phyloP scores from a whole-genome alignment of 2,797 vertebrate genomes.

The Bufotes viridis region DNA sequence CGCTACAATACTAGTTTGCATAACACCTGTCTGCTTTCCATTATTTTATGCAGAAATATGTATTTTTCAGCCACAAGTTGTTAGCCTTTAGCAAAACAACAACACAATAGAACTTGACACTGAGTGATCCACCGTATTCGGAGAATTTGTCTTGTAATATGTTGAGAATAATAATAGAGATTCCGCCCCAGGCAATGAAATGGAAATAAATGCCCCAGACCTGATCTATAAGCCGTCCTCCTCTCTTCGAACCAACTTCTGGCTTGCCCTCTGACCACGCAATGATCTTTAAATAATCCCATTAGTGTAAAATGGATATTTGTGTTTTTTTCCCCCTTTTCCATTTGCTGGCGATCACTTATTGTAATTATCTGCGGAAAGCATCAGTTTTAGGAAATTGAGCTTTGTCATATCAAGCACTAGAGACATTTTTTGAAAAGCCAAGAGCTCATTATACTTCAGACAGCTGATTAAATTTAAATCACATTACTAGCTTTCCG shows the following conservation, averaged over 20 bases:
- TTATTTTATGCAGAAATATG: not conserved
- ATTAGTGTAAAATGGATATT: constrained; percentile 60
- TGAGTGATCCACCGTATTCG: constrained; percentile 1
- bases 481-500: constrained; percentile 61
- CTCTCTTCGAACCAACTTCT: constrained; percentile 34
- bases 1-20: not conserved
- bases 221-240: constrained; percentile 18
- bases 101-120: constrained; percentile 23
- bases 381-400: constrained; percentile 62
- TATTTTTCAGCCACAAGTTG: not conserved
- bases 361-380: constrained; percentile 58
- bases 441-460: constrained; percentile 58
- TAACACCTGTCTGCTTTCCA: not conserved
- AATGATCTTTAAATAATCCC: constrained; percentile 62
- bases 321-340: constrained; percentile 31
- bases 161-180: constrained; percentile 37
- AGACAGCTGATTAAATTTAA: constrained; percentile 64
- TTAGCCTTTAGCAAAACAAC: constrained; percentile 29
- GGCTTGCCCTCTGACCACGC: constrained; percentile 54
- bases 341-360: constrained; percentile 55
- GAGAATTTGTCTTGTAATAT: constrained; percentile 27
- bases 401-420: constrained; percentile 61
- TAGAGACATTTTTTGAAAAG: constrained; percentile 56
- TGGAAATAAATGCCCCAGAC: constrained; percentile 53
- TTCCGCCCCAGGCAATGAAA: constrained; percentile 31